Evolutionary conservation across 2,113 vertebrate species (phyloP).

Genomic region (Sturnira hondurensis): DNA sequence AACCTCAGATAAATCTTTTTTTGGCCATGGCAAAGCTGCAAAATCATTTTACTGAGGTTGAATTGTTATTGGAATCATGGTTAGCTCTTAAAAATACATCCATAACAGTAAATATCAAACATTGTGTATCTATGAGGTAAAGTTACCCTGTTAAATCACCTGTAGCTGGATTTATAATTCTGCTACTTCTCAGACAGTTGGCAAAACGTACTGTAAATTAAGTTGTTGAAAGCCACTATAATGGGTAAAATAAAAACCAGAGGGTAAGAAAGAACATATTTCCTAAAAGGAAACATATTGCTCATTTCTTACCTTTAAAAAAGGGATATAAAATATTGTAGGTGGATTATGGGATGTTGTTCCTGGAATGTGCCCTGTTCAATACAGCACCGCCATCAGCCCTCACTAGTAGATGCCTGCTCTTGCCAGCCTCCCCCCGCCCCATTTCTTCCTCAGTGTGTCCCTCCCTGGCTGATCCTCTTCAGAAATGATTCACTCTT

Average conservation of each 20-base stretch:
- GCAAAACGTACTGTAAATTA: background rate
- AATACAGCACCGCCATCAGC: background rate
- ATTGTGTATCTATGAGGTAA: conserved; percentile 20
- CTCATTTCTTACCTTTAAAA: conserved; percentile 49
- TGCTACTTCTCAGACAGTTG: conserved; percentile 51
- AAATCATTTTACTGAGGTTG: background rate
- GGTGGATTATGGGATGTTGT: background rate
- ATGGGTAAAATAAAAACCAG: conserved; percentile 45
- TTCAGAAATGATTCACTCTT: background rate
- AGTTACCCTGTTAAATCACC: conserved; percentile 44
- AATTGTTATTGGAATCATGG: conserved; percentile 24
- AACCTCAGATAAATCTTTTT: background rate
- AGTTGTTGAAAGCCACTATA: conserved; percentile 21
- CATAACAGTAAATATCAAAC: conserved; percentile 1
- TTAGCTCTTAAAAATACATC: conserved; percentile 13
- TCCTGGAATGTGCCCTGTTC: background rate
- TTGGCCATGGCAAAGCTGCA: background rate
- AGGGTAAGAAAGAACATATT: background rate
- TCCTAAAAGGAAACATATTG: conserved; percentile 25
- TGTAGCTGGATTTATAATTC: conserved; percentile 20
- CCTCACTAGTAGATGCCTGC: background rate
- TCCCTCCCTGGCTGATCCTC: background rate
- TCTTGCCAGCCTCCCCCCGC: background rate
- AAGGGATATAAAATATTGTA: background rate
- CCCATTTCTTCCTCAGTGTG: background rate